Evolutionary conservation across 2,888 invertebrate genomes (phyloP), one percentile per base, ranked within the genome.

Genomic region (Rugalucina vietnamica): DNA sequence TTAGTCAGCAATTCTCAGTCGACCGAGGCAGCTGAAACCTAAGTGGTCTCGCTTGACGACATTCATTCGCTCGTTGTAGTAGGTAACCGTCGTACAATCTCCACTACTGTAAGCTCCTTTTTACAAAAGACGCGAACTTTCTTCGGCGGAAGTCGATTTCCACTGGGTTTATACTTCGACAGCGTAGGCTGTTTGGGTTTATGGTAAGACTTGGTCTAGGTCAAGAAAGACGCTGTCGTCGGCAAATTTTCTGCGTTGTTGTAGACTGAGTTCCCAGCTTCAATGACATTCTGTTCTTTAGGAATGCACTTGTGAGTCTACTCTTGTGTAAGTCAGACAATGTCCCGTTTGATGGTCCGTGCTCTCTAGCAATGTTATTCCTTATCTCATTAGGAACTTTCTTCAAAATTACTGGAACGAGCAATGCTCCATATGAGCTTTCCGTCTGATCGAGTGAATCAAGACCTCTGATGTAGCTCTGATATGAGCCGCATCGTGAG

Each of bases 401-500:
- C 43, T 43, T 43, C 43, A 43, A 43, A 43, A 43, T 43, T 18
- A 43, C 43, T 12, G 43, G 43, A 43, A 43, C 43, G 18, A 43
- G 18, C 43, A 43, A 43, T 12, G 43, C 43, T 12, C 43, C 43
- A 18, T 43, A 43, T 43, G 43, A 43, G 43, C 43, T 54, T 54
- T 54, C 54, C 54, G n/a, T 54, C 54, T n/a, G 54, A 54, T 54
- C 54, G n/a, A 54, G 54, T 12, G 54, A 54, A n/a, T 54, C 54
- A 54, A 54, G 54, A 54, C 54, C 54, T 54, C 54, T 54, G n/a
- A 43, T 43, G 43, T 43, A 43, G n/a, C n/a, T n/a, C n/a, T n/a
- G n/a, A n/a, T n/a, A n/a, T n/a, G n/a, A n/a, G n/a, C n/a, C n/a
- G n/a, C n/a, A n/a, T n/a, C n/a, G n/a, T n/a, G n/a, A n/a, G n/a